Conservation (phyloP, 2,797 vertebrate species). For the Acipenser transmontanus region DNA sequence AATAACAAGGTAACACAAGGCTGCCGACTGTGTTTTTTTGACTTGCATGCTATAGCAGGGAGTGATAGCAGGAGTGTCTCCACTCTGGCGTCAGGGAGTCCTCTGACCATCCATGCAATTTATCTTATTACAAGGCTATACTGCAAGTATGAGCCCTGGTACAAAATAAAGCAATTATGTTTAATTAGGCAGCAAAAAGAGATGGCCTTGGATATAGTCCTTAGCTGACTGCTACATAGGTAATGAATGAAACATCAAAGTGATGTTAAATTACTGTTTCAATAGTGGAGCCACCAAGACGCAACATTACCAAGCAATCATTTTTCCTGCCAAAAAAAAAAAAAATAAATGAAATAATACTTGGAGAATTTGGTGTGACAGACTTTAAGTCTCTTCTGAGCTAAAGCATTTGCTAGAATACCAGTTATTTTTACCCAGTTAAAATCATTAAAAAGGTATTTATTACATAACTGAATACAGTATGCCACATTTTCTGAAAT, state of each 20-base stretch:
- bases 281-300: constrained; percentile 78
- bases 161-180: constrained; percentile 96
- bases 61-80: constrained; percentile 71
- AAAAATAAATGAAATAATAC: constrained; percentile 58
- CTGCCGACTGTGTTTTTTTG: constrained; percentile 44
- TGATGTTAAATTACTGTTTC: constrained; percentile 77
- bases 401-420: too few species aligned
- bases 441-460: too few species aligned
- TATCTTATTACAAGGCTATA: constrained; percentile 89
- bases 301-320: constrained; percentile 66
- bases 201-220: constrained; percentile 60
- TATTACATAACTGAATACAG: too few species aligned
- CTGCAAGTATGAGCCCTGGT: constrained; percentile 74
- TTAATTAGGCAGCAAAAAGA: constrained; percentile 81
- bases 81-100: constrained; percentile 89
- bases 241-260: constrained; percentile 97
- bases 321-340: constrained; percentile 52
- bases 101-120: constrained; percentile 81
- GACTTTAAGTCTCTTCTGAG: too few species aligned
- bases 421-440: too few species aligned
- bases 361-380: constrained; percentile 19
- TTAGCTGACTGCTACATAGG: constrained; percentile 81
- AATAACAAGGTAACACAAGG: constrained; percentile 67
- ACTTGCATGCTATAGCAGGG: constrained; percentile 43
- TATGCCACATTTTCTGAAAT: too few species aligned